Conservation (phyloP, 1,140 invertebrate species). For the Drosophila ironensis region DNA sequence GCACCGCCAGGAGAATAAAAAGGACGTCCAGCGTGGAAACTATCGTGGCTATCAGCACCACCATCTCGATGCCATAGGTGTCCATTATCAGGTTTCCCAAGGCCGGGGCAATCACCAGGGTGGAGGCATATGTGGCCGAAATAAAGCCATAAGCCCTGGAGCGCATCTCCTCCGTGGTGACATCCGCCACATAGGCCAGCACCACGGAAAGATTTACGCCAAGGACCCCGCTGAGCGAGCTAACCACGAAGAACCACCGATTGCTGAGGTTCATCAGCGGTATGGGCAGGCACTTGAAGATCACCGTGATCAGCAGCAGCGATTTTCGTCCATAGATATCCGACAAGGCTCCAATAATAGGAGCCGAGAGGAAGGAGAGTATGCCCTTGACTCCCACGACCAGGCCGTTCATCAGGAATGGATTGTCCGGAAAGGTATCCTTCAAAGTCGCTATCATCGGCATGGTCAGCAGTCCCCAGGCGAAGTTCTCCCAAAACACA, state of each 20-base stretch:
- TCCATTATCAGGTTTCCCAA: conserved; percentile 96
- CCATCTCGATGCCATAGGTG: conserved; percentile 94
- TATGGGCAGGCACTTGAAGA: conserved; percentile 99
- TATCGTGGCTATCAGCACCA: conserved; percentile 96
- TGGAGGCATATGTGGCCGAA: conserved; percentile 99
- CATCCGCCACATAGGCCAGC: conserved; percentile 99
- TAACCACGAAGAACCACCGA: conserved; percentile 99
- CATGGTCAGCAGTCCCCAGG: conserved; percentile 99
- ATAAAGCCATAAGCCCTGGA: conserved; percentile 97
- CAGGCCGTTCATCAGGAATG: conserved; percentile 99
- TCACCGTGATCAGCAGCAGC: conserved; percentile 98
- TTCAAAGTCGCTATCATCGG: conserved; percentile 98
- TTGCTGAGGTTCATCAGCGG: conserved; percentile 99
- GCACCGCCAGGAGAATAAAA: conserved; percentile 98
- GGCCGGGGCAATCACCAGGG: conserved; percentile 97
- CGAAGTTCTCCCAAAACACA: conserved; percentile 99
- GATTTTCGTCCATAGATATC: conserved; percentile 99
- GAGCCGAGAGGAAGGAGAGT: conserved; percentile 97
- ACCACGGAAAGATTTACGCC: conserved; percentile 99
- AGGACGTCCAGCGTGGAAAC: conserved; percentile 97
- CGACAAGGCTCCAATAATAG: conserved; percentile 97
- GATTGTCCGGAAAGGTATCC: conserved; percentile 98
- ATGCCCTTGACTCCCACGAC: conserved; percentile 99
- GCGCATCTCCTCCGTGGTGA: conserved; percentile 97
- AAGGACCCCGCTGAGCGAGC: conserved; percentile 98